Evolutionary conservation across 2,113 vertebrate species (phyloP), one percentile per base, ranked within the genome.

Genomic region (Pantherophis guttatus): DNA sequence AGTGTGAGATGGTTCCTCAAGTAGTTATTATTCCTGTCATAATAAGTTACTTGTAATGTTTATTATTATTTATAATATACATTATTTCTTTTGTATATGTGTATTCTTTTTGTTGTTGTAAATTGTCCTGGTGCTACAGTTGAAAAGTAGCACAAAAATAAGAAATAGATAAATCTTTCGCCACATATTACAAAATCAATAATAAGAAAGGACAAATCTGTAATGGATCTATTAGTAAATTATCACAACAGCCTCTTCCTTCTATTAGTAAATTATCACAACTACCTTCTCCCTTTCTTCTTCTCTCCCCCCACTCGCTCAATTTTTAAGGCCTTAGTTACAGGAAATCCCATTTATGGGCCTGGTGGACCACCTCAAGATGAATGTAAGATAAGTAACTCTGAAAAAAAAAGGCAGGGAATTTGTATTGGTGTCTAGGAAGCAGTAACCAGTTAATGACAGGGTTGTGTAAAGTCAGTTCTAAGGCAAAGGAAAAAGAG

Each of bases 251-350:
- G 11, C 24, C 62, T 70, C 62, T 70, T n/a, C 29, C 62, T 70
- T 7, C 24, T 53, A 1, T 21, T 57, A n/a, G 13, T 24, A n/a
- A 57, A 57, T 21, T 8, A 89, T 81, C 7, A 81, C 33, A 21
- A 81, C n/a, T 39, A 39, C 21, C n/a, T 39, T 29, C 3, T 81
- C 33, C 24, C 52, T 26, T 87, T 29, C 23, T 53, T n/a, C 52
- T 17, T 24, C 2, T 8, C 29, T 19, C 13, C 9, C 9, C 9
- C 1, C 4, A n/a, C 19, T 33, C 0, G 1, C 17, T 75, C 17
- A 6, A 5, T 33, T 91, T n/a, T 39, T 44, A 55, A 57, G 21
- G 55, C 15, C 26, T 52, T 52, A 70, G 23, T 26, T 29, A 75
- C 62, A 85, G 39, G 15, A 59, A 90, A 13, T 21, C 59, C 48